phyloP scores from a whole-genome alignment of 2,797 vertebrate genomes.

The Pangasius djambal region DNA sequence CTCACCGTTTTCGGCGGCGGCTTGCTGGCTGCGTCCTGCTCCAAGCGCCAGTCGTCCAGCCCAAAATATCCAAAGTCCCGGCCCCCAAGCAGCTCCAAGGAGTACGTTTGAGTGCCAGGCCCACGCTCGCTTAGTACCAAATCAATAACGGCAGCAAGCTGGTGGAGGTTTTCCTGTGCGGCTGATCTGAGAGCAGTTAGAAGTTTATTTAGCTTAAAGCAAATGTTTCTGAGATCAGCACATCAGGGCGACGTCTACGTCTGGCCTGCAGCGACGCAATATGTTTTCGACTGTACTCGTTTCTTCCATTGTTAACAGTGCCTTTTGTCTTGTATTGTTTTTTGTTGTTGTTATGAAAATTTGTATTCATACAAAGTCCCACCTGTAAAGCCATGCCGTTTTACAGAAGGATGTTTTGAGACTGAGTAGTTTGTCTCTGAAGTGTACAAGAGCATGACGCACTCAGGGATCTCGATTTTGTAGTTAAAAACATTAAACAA shows the following conservation, averaged over 20 bases:
- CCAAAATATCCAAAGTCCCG: constrained; percentile 71
- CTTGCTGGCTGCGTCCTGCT: constrained; percentile 84
- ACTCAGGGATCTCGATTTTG: constrained; percentile 16
- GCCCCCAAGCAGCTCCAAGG: constrained; percentile 76
- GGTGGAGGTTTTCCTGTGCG: constrained; percentile 30
- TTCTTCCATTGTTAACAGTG: constrained; percentile 23
- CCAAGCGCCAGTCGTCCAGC: constrained; percentile 56
- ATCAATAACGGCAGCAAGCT: constrained; percentile 12
- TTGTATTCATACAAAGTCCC: background rate
- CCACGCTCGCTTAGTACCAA: constrained; percentile 39
- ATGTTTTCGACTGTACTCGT: constrained; percentile 12
- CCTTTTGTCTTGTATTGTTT: background rate
- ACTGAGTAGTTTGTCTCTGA: constrained; percentile 17
- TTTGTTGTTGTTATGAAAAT: background rate
- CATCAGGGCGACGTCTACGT: background rate
- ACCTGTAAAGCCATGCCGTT: background rate
- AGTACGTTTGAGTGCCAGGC: constrained; percentile 78
- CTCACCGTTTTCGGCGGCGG: constrained; percentile 79
- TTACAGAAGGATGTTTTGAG: constrained; percentile 7
- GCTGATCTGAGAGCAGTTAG: constrained; percentile 33
- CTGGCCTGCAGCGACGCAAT: background rate
- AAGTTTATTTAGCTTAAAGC: background rate
- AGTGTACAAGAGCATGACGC: background rate
- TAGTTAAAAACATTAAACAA: background rate
- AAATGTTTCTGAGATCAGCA: constrained; percentile 21